Evolutionary conservation across 2,888 invertebrate species (phyloP).

Genomic region (Mactromeris polynyma): DNA sequence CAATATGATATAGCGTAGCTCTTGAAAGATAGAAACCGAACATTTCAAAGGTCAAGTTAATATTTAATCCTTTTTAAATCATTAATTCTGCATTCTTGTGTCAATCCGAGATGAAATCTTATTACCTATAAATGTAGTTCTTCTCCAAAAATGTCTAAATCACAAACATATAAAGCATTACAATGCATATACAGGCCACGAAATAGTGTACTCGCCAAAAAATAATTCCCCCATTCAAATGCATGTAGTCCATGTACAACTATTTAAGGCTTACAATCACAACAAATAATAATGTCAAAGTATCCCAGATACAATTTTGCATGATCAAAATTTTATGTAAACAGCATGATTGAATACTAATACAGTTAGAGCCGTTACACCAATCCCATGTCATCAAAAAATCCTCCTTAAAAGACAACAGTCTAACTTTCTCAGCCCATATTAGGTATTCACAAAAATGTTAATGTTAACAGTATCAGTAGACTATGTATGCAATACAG

Average conservation of each 20-base stretch:
- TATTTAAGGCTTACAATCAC: slow-evolving; percentile 4
- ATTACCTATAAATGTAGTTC: slow-evolving; percentile 32
- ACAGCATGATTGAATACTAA: background rate
- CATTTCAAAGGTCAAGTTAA: background rate
- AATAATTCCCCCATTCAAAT: slow-evolving; percentile 12
- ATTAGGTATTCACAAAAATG: too few relatives aligned
- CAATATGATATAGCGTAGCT: too few relatives aligned
- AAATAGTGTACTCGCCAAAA: slow-evolving; percentile 27
- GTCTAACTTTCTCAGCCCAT: too few relatives aligned
- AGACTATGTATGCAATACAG: too few relatives aligned
- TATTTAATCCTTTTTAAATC: background rate
- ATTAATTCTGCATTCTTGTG: background rate
- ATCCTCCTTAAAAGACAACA: too few relatives aligned
- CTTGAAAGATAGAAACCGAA: too few relatives aligned
- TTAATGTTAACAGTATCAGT: too few relatives aligned
- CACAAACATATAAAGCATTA: slow-evolving; percentile 44
- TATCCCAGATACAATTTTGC: background rate
- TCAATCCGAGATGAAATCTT: slow-evolving; percentile 14
- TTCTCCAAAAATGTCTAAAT: slow-evolving; percentile 31
- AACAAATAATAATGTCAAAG: background rate
- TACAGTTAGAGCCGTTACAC: too few relatives aligned
- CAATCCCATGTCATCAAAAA: too few relatives aligned
- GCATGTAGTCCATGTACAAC: background rate
- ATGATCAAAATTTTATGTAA: background rate
- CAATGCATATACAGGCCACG: slow-evolving; percentile 28